Evolutionary conservation across 2,888 invertebrate species (phyloP).

Genomic region (Plebejus melissa): DNA sequence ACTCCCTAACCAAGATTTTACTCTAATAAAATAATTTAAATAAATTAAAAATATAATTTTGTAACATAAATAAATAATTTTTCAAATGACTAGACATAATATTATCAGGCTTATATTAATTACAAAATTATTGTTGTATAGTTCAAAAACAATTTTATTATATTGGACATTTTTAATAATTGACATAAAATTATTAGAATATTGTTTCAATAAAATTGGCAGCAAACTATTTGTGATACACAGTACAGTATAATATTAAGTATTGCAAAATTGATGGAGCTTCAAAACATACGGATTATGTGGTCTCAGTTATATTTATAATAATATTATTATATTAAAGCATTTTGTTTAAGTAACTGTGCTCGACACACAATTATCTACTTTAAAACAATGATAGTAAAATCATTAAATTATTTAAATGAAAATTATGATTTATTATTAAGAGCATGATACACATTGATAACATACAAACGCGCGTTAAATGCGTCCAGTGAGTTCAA

Average conservation of each 20-base stretch:
- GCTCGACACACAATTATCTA: not conserved
- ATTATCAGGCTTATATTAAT: not conserved
- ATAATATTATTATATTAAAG: not conserved
- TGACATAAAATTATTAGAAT: conserved; percentile 28
- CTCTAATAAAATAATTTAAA: conserved; percentile 17
- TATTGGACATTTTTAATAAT: conserved; percentile 24
- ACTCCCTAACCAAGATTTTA: not conserved
- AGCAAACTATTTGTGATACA: conserved; percentile 3
- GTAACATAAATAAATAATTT: conserved; percentile 30
- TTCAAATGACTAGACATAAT: conserved; percentile 31
- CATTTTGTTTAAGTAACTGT: not conserved
- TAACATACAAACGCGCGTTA: no score
- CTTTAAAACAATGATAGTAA: not conserved
- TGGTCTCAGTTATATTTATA: no score
- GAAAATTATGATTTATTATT: not conserved
- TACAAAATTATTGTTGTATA: conserved; percentile 22
- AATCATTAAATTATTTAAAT: not conserved
- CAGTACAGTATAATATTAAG: not conserved
- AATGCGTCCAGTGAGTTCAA: not conserved
- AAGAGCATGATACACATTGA: not conserved
- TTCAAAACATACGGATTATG: not conserved
- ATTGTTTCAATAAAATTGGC: conserved; percentile 22
- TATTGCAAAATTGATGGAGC: not conserved
- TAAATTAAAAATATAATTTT: conserved; percentile 23
- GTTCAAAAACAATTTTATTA: conserved; percentile 25